Base-by-base conservation (phyloP, 2,888 invertebrate species). In the Nomada lathburiana region DNA sequence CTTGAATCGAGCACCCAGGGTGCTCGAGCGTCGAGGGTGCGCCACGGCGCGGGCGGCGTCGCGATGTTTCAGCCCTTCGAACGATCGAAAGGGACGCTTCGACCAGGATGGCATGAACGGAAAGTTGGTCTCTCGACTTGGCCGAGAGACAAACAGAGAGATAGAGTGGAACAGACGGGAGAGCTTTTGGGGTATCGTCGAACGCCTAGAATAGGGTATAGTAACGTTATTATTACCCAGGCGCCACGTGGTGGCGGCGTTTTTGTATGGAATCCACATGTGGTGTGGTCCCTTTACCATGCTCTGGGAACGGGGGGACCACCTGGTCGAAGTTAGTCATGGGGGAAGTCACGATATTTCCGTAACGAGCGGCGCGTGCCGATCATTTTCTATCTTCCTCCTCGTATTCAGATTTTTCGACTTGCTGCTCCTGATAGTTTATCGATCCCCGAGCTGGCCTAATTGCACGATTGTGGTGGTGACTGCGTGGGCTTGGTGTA, bases 61-160 rank as follows among this genome's bases (percentile, higher is more conserved):
- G 88, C 88, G 87, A 86, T 88, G 90, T 79, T 80, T 55, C 71
- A 79, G 84, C 88, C 89, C 89, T 85, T 88, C 79, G 76, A 82
- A 86, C 83, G 82, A 87, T 82, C 80, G 70, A 81, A 86, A 87
- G 89, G 92, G 91, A 91, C 89, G 90, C 88, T 89, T 68, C 80
- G 87, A 92, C 74, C 89, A 91, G 92, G 92, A 85, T 72, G 89
- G 72, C 87, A 92, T 82, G 85, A 82, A 59, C 64, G 76, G 81
- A 78, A 76, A 90, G 90, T 82, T 89, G 88, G 91, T 90, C 60
- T 74, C 44, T 73, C 55, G 59, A 57, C 52, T 44, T 23, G 1
- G 16, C 11, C 9, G 13, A 23, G 44, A 16, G 47, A 29, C 5
- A 42, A 70, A 62, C 10, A 44, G 29, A 47, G 42, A 70, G 57